Evolutionary conservation across 2,113 vertebrate species (phyloP).

Genomic region (Neodon shergylaensis): DNA sequence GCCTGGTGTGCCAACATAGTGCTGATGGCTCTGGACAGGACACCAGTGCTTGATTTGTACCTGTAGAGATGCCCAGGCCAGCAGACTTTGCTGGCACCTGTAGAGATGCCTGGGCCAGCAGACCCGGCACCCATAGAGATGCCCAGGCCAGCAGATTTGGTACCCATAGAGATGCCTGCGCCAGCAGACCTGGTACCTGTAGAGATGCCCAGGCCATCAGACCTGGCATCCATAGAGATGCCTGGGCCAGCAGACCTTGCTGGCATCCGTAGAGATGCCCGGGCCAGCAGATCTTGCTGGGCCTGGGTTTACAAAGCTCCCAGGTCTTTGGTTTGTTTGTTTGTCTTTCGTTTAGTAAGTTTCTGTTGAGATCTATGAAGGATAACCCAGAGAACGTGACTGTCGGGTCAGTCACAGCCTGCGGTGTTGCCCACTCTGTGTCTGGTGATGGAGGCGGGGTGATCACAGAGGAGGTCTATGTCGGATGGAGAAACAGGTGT

Average conservation of each 20-base stretch:
- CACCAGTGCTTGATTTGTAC: background rate
- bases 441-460: background rate
- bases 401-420: background rate
- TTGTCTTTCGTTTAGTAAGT: background rate
- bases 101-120: background rate
- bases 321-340: background rate
- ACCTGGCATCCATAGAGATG: background rate
- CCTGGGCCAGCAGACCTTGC: background rate
- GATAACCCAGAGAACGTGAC: fast-evolving
- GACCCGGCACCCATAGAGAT: background rate
- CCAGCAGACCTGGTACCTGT: background rate
- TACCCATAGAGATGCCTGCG: background rate
- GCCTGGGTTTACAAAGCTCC: background rate
- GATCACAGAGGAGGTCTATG: background rate
- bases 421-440: background rate
- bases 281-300: background rate
- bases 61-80: background rate
- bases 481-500: background rate
- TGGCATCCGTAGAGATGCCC: background rate
- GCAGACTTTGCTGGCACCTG: background rate
- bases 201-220: background rate
- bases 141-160: background rate
- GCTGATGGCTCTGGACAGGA: background rate
- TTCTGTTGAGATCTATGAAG: background rate
- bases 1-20: background rate